Evolutionary conservation across 2,113 vertebrate species (phyloP).

Genomic region (Zeus faber): DNA sequence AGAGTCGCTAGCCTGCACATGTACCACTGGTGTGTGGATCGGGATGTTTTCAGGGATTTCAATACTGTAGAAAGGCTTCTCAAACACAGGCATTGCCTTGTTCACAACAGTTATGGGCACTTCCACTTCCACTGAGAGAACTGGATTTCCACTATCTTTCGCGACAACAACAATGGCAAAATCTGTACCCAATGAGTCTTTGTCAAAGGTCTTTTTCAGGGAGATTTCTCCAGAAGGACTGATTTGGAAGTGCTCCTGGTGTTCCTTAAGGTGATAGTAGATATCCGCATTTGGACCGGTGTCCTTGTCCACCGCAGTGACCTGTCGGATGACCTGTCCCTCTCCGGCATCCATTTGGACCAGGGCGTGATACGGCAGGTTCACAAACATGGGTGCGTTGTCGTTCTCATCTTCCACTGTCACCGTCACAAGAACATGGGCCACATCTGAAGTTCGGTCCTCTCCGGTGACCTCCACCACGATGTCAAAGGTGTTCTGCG

Average conservation of each 20-base stretch:
- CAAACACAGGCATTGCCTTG: slow-evolving; percentile 94
- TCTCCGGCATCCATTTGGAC: slow-evolving; percentile 86
- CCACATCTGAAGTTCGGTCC: slow-evolving; percentile 73
- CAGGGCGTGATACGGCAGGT: slow-evolving; percentile 90
- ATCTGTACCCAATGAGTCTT: slow-evolving; percentile 84
- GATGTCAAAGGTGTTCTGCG: slow-evolving; percentile 83
- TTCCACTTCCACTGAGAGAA: slow-evolving; percentile 82
- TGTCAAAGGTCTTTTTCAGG: slow-evolving; percentile 84
- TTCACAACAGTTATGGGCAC: slow-evolving; percentile 90
- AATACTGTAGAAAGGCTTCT: slow-evolving; percentile 92
- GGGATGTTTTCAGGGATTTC: slow-evolving; percentile 92
- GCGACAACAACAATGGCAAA: slow-evolving; percentile 85
- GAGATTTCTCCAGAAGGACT: slow-evolving; percentile 82
- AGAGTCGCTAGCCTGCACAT: slow-evolving; percentile 89
- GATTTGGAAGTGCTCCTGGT: slow-evolving; percentile 86
- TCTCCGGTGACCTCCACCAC: slow-evolving; percentile 89
- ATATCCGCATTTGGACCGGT: slow-evolving; percentile 82
- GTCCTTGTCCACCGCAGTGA: slow-evolving; percentile 89
- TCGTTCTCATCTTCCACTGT: slow-evolving; percentile 89
- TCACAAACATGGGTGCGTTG: slow-evolving; percentile 88
- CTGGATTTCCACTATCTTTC: slow-evolving; percentile 83
- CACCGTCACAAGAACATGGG: slow-evolving; percentile 86
- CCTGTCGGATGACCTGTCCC: slow-evolving; percentile 81
- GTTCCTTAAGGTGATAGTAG: slow-evolving; percentile 84
- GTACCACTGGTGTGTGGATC: slow-evolving; percentile 87